These are phyloP conservation scores for Cromileptes altivelis DNA, from an alignment of 2,113 vertebrate genomes.

Conservation along the genomic window DNA sequence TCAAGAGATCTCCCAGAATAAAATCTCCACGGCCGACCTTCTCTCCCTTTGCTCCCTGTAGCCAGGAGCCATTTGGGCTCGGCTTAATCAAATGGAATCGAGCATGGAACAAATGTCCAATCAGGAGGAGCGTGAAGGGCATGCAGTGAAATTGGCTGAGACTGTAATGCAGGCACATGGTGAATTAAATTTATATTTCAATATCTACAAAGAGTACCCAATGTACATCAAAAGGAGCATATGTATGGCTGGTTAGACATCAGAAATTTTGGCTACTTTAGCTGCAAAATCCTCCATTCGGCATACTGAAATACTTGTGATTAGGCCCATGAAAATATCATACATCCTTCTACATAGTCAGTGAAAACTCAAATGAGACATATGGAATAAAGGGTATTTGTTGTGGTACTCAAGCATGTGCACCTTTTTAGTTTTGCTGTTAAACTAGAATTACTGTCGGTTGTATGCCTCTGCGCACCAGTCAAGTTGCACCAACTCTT, in stretches of 20 bases:
- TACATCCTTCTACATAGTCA: neutral
- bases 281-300: neutral
- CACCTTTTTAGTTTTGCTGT: too few species aligned
- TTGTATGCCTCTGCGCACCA: too few species aligned
- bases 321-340: neutral
- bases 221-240: conserved; percentile 6
- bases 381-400: neutral
- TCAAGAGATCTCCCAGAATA: conserved; percentile 32
- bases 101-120: conserved; percentile 68
- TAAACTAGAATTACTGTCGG: too few species aligned
- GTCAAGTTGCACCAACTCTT: too few species aligned
- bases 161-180: conserved; percentile 45
- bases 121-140: conserved; percentile 63
- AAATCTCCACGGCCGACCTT: conserved; percentile 28
- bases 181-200: conserved; percentile 52
- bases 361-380: neutral
- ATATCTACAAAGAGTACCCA: conserved; percentile 25
- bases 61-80: conserved; percentile 41
- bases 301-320: neutral
- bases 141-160: conserved; percentile 45
- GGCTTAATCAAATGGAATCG: conserved; percentile 72
- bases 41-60: conserved; percentile 10
- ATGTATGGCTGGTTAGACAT: neutral
- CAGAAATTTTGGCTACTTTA: neutral
- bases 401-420: neutral